These are phyloP conservation scores for Drosophila ficusphila DNA, from an alignment of 1,140 invertebrate species.

Conservation along the genomic window DNA sequence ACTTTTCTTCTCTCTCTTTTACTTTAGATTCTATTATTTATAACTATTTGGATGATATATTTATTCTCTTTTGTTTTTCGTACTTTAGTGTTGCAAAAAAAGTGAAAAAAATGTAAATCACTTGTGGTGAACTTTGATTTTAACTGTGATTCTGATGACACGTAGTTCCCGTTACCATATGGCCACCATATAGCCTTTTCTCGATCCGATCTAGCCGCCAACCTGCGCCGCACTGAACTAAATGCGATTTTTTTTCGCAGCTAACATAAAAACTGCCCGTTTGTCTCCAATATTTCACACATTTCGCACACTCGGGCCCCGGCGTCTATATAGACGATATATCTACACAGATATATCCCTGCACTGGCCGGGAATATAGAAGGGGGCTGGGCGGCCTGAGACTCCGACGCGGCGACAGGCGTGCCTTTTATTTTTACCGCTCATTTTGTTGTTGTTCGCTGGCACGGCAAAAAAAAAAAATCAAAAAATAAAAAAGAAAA, in stretches of 20 bases:
- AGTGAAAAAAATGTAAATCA: constrained; percentile 28
- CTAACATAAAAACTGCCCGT: constrained; percentile 79
- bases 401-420: constrained; percentile 46
- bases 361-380: constrained; percentile 31
- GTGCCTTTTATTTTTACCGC: constrained; percentile 55
- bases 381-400: constrained; percentile 12
- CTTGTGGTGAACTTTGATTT: neutral
- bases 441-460: constrained; percentile 29
- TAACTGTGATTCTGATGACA: constrained; percentile 16
- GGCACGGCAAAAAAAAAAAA: constrained; percentile 14
- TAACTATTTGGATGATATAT: neutral
- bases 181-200: constrained; percentile 35
- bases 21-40: constrained; percentile 3
- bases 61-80: neutral
- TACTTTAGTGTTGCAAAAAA: constrained; percentile 26
- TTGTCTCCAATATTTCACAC: constrained; percentile 83
- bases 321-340: constrained; percentile 48
- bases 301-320: constrained; percentile 40
- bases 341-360: too few relatives aligned
- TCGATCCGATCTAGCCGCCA: constrained; percentile 75
- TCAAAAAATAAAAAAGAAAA: constrained; percentile 13
- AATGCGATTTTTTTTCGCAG: constrained; percentile 57
- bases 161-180: constrained; percentile 26
- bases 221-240: constrained; percentile 81
- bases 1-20: neutral